Conservation (phyloP, 2,797 vertebrate genomes). For the Catostomus latipinnis region DNA sequence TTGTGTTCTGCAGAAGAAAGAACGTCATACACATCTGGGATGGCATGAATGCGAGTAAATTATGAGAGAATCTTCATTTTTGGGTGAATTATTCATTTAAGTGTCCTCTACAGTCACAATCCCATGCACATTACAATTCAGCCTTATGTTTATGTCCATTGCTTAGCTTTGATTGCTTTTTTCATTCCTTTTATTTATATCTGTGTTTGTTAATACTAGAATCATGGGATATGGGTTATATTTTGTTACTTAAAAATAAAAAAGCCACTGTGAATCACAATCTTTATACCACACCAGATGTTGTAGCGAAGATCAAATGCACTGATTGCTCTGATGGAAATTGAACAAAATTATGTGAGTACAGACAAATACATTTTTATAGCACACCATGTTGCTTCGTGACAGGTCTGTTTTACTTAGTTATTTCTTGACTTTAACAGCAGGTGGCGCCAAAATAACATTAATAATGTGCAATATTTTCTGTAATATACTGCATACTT, state of each 20-base stretch:
- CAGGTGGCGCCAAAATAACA: constrained; percentile 38
- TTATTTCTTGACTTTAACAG: not conserved
- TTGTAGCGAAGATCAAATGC: constrained; percentile 26
- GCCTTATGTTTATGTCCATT: not conserved
- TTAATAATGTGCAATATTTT: not conserved
- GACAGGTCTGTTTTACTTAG: not conserved
- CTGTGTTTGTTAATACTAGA: not conserved
- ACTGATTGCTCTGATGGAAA: constrained; percentile 30
- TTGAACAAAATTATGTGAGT: not conserved
- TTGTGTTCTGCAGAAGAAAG: no score
- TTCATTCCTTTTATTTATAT: constrained; percentile 31
- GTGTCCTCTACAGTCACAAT: no score
- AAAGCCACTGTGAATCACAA: constrained; percentile 37
- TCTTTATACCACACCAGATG: constrained; percentile 45
- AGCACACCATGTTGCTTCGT: not conserved
- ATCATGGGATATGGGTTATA: constrained; percentile 11
- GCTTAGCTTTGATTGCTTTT: not conserved
- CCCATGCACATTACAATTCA: no score
- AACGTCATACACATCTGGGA: no score
- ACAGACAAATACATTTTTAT: constrained; percentile 49
- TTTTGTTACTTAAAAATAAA: constrained; percentile 42
- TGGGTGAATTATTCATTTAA: no score
- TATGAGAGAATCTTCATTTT: no score
- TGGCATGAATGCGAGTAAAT: no score
- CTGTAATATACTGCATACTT: not conserved